These are phyloP conservation scores for Styela clava DNA, from an alignment of 23 tunicate species.

Conservation along the genomic window DNA sequence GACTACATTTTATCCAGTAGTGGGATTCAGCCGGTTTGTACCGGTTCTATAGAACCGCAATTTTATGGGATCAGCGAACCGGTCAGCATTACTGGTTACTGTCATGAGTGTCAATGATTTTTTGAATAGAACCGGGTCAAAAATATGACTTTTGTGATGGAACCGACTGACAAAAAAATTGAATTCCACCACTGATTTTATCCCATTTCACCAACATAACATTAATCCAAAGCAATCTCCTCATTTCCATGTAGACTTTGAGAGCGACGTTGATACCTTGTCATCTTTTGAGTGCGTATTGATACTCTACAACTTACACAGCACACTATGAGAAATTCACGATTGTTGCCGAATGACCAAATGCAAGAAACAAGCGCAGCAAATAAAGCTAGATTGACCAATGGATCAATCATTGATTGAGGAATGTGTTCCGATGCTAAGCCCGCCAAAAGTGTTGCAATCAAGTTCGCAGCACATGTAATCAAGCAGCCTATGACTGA, in stretches of 20 bases:
- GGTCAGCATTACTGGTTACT: no score
- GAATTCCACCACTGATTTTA: no score
- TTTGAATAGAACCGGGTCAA: no score
- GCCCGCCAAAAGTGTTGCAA: not conserved
- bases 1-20: no score
- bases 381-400: not conserved
- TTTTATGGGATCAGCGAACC: no score
- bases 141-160: no score
- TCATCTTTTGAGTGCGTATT: not conserved
- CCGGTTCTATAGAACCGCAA: no score
- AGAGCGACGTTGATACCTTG: not conserved
- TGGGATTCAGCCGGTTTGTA: no score
- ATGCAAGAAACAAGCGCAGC: not conserved
- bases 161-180: no score
- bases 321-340: not conserved
- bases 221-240: no score
- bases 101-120: no score
- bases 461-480: not conserved
- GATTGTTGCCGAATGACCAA: not conserved
- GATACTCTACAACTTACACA: not conserved
- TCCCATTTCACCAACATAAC: no score
- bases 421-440: not conserved
- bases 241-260: not conserved
- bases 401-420: not conserved
- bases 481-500: not conserved